Base-by-base conservation (phyloP, 2,113 vertebrate genomes). In the Oreochromis aureus region DNA sequence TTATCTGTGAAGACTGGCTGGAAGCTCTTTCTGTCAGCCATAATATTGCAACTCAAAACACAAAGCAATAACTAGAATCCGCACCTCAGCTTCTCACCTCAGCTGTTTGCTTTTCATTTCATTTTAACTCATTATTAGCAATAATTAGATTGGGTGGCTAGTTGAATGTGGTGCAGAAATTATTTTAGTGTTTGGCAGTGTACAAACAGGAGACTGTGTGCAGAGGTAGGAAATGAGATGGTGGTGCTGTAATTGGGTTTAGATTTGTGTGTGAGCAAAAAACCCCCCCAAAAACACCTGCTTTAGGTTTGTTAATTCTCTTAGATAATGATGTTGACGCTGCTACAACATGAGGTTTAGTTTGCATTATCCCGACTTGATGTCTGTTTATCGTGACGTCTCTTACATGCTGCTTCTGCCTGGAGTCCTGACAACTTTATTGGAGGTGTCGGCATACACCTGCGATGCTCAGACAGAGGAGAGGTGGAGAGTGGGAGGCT, bases 371-470 rank as follows among this genome's bases (percentile, higher is more conserved):
- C 58, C 32, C 0, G 1, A n/a, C 7, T 2, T 27, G 82, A 41
- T 81, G 27, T 88, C 53, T 55, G 48, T 93, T 89, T 69, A 69
- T 86, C 39, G 12, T 24, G 55, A 36, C 32, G 83, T 76, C 83
- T 81, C 30, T 22, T 54, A 36, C 51, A 76, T n/a, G 56, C 59
- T 58, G 73, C 85, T 48, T 46, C 88, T 55, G 84, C 16, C 84
- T 11, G 55, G 19, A 8, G 30, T 61, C 66, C 41, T 91, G 91
- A 90, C 86, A 87, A 58, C 82, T 89, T 88, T 39, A 90, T 90
- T 89, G 82, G 69, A 84, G 85, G 83, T 81, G 87, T 89, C 83
- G 66, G 80, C 10, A 16, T 84, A 48, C 87, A 94, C 89, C 91
- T 93, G 91, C 82, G 87, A 83, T 63, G 27, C 58, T 87, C 51